Percentiles rank a stretch among this genome's conserved stretches.
Conservation (phyloP, 2,888 invertebrate genomes). For the Brachyptera risi region DNA sequence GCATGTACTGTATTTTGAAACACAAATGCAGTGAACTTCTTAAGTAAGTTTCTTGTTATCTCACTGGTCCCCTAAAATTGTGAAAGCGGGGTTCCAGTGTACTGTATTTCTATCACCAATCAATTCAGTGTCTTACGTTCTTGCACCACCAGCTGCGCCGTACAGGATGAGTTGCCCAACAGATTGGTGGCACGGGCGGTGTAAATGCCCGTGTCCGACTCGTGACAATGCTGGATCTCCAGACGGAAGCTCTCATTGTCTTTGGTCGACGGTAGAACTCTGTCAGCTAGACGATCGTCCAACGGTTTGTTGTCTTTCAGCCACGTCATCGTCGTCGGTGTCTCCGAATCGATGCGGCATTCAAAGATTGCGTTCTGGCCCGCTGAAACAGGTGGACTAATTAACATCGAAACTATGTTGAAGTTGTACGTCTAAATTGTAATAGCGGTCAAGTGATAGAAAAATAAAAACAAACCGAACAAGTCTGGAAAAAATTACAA, state of each 20-base stretch:
- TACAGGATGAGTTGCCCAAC: constrained; percentile 76
- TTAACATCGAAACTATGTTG: too few relatives aligned
- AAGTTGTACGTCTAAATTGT: too few relatives aligned
- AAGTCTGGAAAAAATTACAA: too few relatives aligned
- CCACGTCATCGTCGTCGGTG: constrained; percentile 65
- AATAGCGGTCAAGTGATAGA: too few relatives aligned
- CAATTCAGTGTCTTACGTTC: constrained; percentile 71
- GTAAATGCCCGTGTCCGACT: constrained; percentile 84
- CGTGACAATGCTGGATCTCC: constrained; percentile 66
- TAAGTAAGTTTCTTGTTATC: too few relatives aligned
- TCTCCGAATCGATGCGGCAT: constrained; percentile 64
- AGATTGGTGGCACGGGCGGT: constrained; percentile 81
- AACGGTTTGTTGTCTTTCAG: constrained; percentile 82
- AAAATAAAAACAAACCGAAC: too few relatives aligned
- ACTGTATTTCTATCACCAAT: too few relatives aligned
- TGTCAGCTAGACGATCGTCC: constrained; percentile 69
- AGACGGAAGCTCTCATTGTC: constrained; percentile 62
- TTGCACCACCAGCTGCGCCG: constrained; percentile 82
- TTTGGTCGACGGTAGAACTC: constrained; percentile 59
- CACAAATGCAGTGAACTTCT: too few relatives aligned
- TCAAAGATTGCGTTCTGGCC: constrained; percentile 80
- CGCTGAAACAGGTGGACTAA: constrained; percentile 51
- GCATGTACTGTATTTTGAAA: too few relatives aligned
- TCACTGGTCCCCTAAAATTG: too few relatives aligned
- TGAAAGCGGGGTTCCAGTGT: too few relatives aligned